Evolutionary conservation across 2,888 invertebrate genomes (phyloP).

Genomic region (Rhogogaster chlorosoma): DNA sequence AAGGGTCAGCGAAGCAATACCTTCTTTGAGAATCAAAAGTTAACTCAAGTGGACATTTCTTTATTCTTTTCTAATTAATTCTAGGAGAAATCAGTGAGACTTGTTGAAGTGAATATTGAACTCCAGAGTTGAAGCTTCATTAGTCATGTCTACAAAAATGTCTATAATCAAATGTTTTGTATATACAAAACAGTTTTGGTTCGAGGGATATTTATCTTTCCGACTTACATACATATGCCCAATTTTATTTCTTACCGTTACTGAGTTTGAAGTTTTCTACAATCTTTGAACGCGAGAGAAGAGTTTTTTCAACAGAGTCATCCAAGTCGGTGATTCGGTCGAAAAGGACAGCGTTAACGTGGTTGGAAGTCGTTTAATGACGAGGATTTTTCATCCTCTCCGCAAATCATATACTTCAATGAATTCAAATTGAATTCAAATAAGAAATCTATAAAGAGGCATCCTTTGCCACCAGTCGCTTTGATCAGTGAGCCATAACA

Average conservation of each 20-base stretch:
- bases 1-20: not conserved
- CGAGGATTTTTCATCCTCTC: slow-evolving; percentile 62
- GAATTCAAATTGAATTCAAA: slow-evolving; percentile 74
- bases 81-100: not conserved
- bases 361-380: slow-evolving; percentile 42
- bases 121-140: not conserved
- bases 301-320: not conserved
- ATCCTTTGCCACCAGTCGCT: slow-evolving; percentile 62
- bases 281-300: not conserved
- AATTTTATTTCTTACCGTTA: not conserved
- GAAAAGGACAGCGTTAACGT: slow-evolving; percentile 41
- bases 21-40: not conserved
- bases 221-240: not conserved
- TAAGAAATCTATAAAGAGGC: slow-evolving; percentile 76
- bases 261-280: not conserved
- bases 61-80: not conserved
- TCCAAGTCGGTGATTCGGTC: slow-evolving; percentile 6
- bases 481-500: slow-evolving; percentile 75
- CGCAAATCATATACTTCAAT: slow-evolving; percentile 69
- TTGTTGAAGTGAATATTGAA: not conserved
- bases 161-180: not conserved
- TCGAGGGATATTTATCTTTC: not conserved
- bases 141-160: not conserved
- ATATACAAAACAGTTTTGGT: not conserved
- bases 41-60: not conserved